phyloP scores from a whole-genome alignment of 2,888 invertebrate genomes.

The Harpalus rubripes region DNA sequence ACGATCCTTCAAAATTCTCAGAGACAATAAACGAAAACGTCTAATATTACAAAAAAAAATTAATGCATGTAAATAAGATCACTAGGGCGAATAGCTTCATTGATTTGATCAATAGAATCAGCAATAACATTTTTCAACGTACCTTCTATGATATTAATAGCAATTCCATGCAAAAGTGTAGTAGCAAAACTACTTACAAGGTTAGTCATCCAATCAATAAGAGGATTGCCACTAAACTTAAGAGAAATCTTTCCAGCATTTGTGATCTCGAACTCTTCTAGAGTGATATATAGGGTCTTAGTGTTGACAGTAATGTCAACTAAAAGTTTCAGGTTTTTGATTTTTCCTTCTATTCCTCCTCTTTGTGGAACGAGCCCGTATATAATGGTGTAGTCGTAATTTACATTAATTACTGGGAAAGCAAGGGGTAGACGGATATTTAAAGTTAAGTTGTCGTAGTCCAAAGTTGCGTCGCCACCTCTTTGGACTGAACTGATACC shows the following conservation, averaged over 20 bases:
- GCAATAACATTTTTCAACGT: constrained; percentile 76
- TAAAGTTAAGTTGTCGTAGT: constrained; percentile 67
- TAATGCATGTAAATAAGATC: neutral
- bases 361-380: constrained; percentile 80
- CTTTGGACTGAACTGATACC: constrained; percentile 78
- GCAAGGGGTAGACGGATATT: constrained; percentile 63
- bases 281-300: constrained; percentile 68
- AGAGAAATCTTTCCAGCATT: constrained; percentile 76
- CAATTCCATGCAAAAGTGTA: constrained; percentile 77
- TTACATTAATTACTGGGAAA: constrained; percentile 76
- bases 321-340: constrained; percentile 71
- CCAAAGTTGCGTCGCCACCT: constrained; percentile 76
- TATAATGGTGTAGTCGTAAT: constrained; percentile 78
- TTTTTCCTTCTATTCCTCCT: constrained; percentile 78
- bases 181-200: constrained; percentile 77
- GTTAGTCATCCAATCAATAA: constrained; percentile 79
- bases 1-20: too few species aligned
- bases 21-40: too few species aligned
- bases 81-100: constrained; percentile 73
- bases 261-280: constrained; percentile 71
- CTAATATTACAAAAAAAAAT: neutral
- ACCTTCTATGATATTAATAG: constrained; percentile 77
- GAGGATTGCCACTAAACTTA: constrained; percentile 78
- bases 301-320: constrained; percentile 71
- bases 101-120: constrained; percentile 75